phyloP scores from a whole-genome alignment of 2,113 vertebrate genomes.

The Progne subis region DNA sequence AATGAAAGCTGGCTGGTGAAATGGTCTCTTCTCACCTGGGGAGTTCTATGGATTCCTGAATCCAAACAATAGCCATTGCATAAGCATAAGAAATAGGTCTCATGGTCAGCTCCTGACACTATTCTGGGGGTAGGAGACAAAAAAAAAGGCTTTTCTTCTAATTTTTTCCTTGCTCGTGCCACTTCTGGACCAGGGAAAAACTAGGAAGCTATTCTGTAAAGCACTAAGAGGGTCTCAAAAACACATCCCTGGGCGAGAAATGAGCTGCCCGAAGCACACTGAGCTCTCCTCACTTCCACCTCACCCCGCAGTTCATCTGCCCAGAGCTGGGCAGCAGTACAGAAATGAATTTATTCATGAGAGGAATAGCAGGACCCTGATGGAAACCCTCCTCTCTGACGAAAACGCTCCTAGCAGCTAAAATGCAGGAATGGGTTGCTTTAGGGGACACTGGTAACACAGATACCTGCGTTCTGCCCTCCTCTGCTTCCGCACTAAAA shows the following conservation, averaged over 20 bases:
- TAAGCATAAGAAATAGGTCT: background rate
- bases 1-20: background rate
- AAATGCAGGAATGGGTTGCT: background rate
- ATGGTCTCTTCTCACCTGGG: background rate
- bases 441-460: background rate
- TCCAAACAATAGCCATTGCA: background rate
- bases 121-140: background rate
- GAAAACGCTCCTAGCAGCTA: background rate
- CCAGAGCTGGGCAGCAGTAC: background rate
- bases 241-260: background rate
- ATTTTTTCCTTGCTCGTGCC: background rate
- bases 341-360: background rate
- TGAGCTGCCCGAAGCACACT: background rate
- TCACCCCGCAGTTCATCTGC: background rate
- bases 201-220: background rate
- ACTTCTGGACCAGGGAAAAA: background rate
- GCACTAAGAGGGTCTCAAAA: background rate
- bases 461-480: background rate
- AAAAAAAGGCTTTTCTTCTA: fast-evolving
- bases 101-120: background rate
- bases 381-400: background rate
- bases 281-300: background rate
- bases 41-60: background rate
- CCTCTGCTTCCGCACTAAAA: background rate
- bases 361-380: background rate